A percentile compares a stretch with the other conserved stretches of the same genome.
phyloP scores from a whole-genome alignment of 2,113 vertebrate genomes.

The Entelurus aequoreus region DNA sequence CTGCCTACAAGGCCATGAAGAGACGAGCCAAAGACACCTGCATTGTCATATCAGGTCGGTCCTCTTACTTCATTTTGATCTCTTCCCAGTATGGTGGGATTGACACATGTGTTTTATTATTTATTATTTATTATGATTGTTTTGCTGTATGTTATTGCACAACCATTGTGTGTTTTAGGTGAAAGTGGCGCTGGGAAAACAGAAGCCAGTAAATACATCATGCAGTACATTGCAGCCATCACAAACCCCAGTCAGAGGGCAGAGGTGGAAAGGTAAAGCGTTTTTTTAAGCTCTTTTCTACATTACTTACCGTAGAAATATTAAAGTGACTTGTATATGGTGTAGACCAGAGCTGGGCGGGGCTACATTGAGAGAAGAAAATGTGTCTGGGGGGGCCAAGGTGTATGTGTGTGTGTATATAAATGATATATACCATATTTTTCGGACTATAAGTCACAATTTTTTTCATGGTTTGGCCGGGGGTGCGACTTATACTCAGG shows the following conservation, averaged over 20 bases:
- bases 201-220: conserved; percentile 92
- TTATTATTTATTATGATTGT: not conserved
- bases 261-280: conserved; percentile 85
- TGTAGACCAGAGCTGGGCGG: conserved; percentile 1
- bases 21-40: conserved; percentile 87
- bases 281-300: not conserved
- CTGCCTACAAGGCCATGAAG: conserved; percentile 93
- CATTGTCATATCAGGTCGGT: conserved; percentile 88
- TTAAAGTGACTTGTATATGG: too few relatives aligned
- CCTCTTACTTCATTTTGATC: not conserved
- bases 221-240: conserved; percentile 93
- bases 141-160: not conserved
- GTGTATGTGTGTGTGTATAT: too few relatives aligned
- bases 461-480: too few relatives aligned
- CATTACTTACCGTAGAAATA: too few relatives aligned
- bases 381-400: too few relatives aligned
- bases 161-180: conserved; percentile 57
- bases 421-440: too few relatives aligned
- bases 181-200: conserved; percentile 94
- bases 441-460: too few relatives aligned
- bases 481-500: too few relatives aligned
- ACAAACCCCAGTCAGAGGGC: conserved; percentile 84
- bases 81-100: too few relatives aligned
- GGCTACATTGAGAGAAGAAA: too few relatives aligned
- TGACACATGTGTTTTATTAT: too few relatives aligned